A percentile compares a stretch with the other conserved stretches of the same genome.
phyloP scores from a whole-genome alignment of 2,113 vertebrate genomes.

The Delphinus delphis region DNA sequence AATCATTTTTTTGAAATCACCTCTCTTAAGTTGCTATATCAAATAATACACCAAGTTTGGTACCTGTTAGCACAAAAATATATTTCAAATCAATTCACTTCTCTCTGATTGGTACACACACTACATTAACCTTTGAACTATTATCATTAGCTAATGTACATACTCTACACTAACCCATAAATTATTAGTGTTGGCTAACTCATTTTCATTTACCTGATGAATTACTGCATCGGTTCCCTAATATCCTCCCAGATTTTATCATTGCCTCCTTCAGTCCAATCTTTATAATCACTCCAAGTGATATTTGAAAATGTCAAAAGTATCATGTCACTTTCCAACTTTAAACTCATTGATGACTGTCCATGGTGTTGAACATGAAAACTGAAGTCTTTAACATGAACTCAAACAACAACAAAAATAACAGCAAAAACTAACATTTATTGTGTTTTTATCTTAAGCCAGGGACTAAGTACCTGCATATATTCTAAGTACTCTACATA shows the following conservation, averaged over 20 bases:
- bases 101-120: background rate
- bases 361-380: background rate
- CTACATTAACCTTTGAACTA: background rate
- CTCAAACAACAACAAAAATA: background rate
- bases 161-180: background rate
- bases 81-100: background rate
- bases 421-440: background rate
- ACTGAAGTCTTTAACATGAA: background rate
- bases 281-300: background rate
- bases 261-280: background rate
- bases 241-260: background rate
- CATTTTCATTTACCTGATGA: background rate
- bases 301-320: background rate
- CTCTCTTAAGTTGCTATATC: background rate
- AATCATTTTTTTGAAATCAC: background rate
- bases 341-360: background rate
- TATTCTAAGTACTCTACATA: background rate
- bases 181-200: background rate
- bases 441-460: background rate
- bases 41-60: background rate
- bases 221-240: background rate
- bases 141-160: background rate
- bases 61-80: background rate
- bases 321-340: background rate
- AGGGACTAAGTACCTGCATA: background rate